These are phyloP conservation scores for Borostomias antarcticus DNA, from an alignment of 2,797 vertebrate genomes.

Conservation along the genomic window DNA sequence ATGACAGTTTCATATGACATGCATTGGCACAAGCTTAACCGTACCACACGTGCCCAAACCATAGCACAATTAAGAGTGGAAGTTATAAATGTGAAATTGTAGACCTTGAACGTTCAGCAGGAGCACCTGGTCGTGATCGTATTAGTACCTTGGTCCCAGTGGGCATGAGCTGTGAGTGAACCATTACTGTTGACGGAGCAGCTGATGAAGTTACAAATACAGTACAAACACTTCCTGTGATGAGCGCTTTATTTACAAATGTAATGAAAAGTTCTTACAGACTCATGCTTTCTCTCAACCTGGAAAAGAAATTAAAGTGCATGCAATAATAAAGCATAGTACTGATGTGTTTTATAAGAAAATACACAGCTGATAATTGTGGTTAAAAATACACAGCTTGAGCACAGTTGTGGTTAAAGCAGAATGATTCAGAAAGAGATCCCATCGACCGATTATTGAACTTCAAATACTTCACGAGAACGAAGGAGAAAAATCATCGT, in stretches of 20 bases:
- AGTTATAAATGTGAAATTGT: too few relatives aligned
- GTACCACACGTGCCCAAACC: not conserved
- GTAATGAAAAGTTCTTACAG: conserved; percentile 99
- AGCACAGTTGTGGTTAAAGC: conserved; percentile 90
- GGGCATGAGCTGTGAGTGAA: too few relatives aligned
- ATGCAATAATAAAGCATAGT: conserved; percentile 95
- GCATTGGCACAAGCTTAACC: too few relatives aligned
- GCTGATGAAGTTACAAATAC: not conserved
- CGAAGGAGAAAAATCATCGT: conserved; percentile 76
- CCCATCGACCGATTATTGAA: conserved; percentile 73
- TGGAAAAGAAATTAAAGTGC: conserved; percentile 97
- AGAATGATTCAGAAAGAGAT: conserved; percentile 56
- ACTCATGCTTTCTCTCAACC: conserved; percentile 92
- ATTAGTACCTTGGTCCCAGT: too few relatives aligned
- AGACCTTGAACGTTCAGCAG: not conserved
- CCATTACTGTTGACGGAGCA: not conserved
- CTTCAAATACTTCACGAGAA: conserved; percentile 77
- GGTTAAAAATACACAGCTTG: conserved; percentile 95
- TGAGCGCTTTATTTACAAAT: conserved; percentile 99
- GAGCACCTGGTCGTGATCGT: too few relatives aligned
- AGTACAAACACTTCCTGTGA: conserved; percentile 72
- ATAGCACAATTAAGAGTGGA: not conserved
- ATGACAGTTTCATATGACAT: not conserved
- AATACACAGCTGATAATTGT: conserved; percentile 93
- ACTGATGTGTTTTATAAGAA: conserved; percentile 85